These are phyloP conservation scores for Armadillidium nasatum DNA, from an alignment of 1,140 invertebrate genomes.

Conservation along the genomic window DNA sequence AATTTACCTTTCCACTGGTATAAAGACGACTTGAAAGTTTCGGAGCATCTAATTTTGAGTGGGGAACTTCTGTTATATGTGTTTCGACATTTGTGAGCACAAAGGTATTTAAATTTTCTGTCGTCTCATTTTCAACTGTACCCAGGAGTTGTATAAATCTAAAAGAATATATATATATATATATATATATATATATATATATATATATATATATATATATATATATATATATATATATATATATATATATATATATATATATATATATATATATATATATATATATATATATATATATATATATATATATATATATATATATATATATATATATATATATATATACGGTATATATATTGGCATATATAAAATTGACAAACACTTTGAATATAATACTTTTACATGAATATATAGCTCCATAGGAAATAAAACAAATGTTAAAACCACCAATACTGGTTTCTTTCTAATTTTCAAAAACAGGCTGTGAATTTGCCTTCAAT, in stretches of 20 bases:
- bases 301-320: background rate
- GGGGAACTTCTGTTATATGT: background rate
- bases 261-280: background rate
- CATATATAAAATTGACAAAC: no score
- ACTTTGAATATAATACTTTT: no score
- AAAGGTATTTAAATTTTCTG: background rate
- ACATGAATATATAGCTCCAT: no score
- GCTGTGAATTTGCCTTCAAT: no score
- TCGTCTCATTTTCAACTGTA: background rate
- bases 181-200: background rate
- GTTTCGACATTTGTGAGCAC: background rate
- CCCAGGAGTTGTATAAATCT: background rate
- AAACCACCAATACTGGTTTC: no score
- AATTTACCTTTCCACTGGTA: background rate
- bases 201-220: background rate
- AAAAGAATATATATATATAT: background rate
- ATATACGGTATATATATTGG: background rate
- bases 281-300: background rate
- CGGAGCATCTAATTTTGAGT: background rate
- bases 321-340: constrained; percentile 7
- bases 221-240: background rate
- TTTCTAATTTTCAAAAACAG: no score
- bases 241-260: background rate
- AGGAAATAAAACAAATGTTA: no score
- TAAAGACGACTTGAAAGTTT: background rate